Base-by-base conservation (phyloP, 2,888 invertebrate species). In the Helicoverpa assulta region DNA sequence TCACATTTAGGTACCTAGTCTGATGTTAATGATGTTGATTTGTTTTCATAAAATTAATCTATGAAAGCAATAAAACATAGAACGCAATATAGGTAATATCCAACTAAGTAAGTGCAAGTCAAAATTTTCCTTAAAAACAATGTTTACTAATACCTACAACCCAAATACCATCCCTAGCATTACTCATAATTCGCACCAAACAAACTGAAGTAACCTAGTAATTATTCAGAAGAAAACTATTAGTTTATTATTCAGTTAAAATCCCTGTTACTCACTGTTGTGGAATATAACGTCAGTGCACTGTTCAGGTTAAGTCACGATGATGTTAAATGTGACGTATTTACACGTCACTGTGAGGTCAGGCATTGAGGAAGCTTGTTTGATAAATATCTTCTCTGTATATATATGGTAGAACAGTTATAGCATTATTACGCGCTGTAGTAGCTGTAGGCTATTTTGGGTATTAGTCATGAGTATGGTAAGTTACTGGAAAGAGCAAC, bases 341-440 rank as follows among this genome's bases (percentile, higher is more conserved):
- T 6, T 16, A 5, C 18, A 70, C 80, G 86, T 88, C 84, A 84
- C 61, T 40, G 55, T 88, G 86, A 85, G 75, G 84, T 87, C 83
- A 85, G 37, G 51, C 67, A 74, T 69, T 54, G 54, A 73, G 56
- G 76, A 80, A 82, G 78, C 80, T 81, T 72, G 18, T 26, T 6
- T 29, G 43, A 29, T 26, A 19, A 4, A 67, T 53, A 21, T 21
- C 29, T 61, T 18, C 19, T 50, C 55, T n/a, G 10, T 21, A 52
- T n/a, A 7, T 21, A 19, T 43, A 61, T 51, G 21, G 29, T 26
- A 10, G 12, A 29, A 26, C 19, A 37, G 26, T 70, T 47, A 33
- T 37, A 16, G 16, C 29, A 33, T 0, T 5, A 3, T 33, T 47
- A 47, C n/a, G 47, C 14, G 14, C 40, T 19, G 52, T 52, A 18